These are phyloP conservation scores for Teleogryllus occipitalis DNA, from an alignment of 1,140 invertebrate genomes.

Conservation along the genomic window DNA sequence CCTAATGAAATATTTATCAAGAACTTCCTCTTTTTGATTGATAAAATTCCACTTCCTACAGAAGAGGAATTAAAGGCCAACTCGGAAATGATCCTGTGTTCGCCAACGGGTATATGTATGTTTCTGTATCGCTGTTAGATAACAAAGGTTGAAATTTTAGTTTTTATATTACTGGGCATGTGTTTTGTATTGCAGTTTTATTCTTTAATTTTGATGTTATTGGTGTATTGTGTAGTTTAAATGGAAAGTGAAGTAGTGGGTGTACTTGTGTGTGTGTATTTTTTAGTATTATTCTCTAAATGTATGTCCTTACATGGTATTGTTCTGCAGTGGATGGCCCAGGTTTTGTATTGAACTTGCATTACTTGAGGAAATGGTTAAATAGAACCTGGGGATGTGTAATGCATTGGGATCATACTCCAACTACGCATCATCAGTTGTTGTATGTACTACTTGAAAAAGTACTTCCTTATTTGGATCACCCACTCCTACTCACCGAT, in stretches of 20 bases:
- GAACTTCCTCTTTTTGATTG: constrained; percentile 59
- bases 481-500: constrained; percentile 79
- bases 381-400: constrained; percentile 62
- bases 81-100: constrained; percentile 9
- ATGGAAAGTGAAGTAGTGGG: too few relatives aligned
- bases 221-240: too few relatives aligned
- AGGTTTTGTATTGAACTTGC: constrained; percentile 14
- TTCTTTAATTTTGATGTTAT: too few relatives aligned
- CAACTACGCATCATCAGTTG: constrained; percentile 63
- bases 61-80: constrained; percentile 27
- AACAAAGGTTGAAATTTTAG: too few relatives aligned
- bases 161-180: too few relatives aligned
- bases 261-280: background rate
- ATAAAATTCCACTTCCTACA: constrained; percentile 48
- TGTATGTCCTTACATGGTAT: background rate
- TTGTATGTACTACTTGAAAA: constrained; percentile 74
- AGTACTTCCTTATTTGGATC: constrained; percentile 69
- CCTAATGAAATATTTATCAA: constrained; percentile 54
- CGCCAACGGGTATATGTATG: background rate
- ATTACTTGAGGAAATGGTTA: constrained; percentile 30
- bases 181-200: too few relatives aligned
- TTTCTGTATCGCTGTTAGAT: background rate
- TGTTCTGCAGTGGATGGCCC: constrained; percentile 12
- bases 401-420: constrained; percentile 57
- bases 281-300: background rate